A percentile compares a stretch with the other conserved stretches of the same genome.
These are phyloP conservation scores for Hylomyscus alleni DNA, from an alignment of 2,797 vertebrate species.

Conservation along the genomic window DNA sequence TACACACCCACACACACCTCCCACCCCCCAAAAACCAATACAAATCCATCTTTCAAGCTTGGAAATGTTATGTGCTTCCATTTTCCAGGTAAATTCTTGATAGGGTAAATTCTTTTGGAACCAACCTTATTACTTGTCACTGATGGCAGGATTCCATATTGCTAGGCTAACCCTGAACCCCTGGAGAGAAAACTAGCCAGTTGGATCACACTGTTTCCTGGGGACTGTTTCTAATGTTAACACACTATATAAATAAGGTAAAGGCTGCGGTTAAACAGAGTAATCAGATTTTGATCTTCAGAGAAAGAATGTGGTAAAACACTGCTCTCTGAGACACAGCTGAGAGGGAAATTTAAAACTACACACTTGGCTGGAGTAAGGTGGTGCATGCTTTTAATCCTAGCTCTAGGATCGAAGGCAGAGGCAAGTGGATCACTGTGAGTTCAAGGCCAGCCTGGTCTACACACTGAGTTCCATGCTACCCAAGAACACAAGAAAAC, in stretches of 20 bases:
- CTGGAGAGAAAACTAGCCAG: slow-evolving; percentile 7
- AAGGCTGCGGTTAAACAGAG: slow-evolving; percentile 49
- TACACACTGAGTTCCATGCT: not conserved
- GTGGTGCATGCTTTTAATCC: not conserved
- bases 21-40: not conserved
- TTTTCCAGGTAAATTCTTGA: not conserved
- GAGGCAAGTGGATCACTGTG: not conserved
- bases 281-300: slow-evolving; percentile 7
- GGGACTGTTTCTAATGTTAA: slow-evolving; percentile 33
- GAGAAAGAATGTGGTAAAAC: not conserved
- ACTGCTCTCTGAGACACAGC: not conserved
- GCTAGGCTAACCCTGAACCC: slow-evolving; percentile 5
- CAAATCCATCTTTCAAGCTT: not conserved
- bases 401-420: not conserved
- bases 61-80: not conserved
- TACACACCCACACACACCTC: not conserved
- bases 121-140: not conserved
- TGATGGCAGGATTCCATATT: not conserved
- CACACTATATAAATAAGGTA: slow-evolving; percentile 36
- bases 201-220: not conserved
- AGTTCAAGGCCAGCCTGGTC: not conserved
- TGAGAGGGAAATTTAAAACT: not conserved
- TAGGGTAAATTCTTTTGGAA: not conserved
- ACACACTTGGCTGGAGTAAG: not conserved
- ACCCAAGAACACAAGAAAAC: not conserved